A percentile compares a stretch with the other conserved stretches of the same genome.
Conservation (phyloP, 2,113 vertebrate genomes). For the Megaptera novaeangliae region DNA sequence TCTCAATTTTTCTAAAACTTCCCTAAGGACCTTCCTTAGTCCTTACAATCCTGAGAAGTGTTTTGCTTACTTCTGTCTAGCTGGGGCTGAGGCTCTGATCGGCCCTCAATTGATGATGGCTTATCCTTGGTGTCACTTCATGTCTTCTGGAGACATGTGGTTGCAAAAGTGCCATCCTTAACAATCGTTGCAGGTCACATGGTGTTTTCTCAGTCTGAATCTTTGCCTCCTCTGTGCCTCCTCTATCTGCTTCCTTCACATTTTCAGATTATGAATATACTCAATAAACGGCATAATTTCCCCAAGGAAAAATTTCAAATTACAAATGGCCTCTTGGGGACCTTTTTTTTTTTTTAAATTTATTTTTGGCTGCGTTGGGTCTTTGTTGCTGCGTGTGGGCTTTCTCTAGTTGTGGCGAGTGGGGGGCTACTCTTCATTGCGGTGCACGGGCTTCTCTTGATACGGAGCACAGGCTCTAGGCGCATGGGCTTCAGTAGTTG, state of each 20-base stretch:
- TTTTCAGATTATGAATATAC: constrained; percentile 21
- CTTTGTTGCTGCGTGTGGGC: no score
- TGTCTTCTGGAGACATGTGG: not conserved
- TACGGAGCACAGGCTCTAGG: no score
- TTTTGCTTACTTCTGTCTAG: not conserved
- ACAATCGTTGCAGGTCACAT: not conserved
- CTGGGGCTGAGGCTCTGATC: not conserved
- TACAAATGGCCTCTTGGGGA: not conserved
- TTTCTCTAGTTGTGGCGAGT: no score
- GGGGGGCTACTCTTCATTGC: no score
- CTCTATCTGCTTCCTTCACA: not conserved
- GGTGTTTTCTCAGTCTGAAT: not conserved
- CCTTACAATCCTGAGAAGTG: not conserved
- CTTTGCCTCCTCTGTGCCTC: not conserved
- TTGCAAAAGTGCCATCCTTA: not conserved
- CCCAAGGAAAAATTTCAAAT: not conserved
- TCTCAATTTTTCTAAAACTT: not conserved
- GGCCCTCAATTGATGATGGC: not conserved
- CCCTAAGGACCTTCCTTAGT: not conserved
- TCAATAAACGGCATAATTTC: not conserved
- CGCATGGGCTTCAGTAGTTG: no score
- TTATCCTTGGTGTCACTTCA: not conserved
- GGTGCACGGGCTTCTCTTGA: no score
- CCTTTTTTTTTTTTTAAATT: no score
- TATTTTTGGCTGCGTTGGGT: no score